Conservation (phyloP, 37 sponge, comb jelly and placozoan genomes). For the Beroe forskalii region DNA sequence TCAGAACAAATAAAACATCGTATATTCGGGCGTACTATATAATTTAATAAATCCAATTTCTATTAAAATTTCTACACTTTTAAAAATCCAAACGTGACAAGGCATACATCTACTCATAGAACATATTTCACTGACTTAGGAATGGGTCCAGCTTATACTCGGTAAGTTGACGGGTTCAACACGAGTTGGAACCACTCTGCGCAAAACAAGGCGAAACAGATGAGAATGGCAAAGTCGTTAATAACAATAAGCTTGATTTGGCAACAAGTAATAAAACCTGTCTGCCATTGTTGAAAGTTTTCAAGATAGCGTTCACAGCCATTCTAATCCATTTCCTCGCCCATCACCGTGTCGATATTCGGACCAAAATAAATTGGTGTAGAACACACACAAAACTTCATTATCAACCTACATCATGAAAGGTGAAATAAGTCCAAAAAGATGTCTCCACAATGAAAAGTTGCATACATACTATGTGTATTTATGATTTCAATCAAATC, state of each 20-base stretch:
- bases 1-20: too few species aligned
- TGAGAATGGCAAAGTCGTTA: neutral
- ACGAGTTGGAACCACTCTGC: too few species aligned
- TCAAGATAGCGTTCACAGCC: too few species aligned
- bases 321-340: too few species aligned
- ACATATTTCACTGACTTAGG: neutral
- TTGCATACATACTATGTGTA: neutral
- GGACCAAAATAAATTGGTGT: neutral
- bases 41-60: slow-evolving; percentile 64
- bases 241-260: neutral
- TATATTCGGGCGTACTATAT: slow-evolving; percentile 54
- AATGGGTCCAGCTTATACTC: too few species aligned
- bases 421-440: neutral
- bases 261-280: too few species aligned
- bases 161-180: too few species aligned
- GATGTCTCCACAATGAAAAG: neutral
- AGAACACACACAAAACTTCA: neutral
- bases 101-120: slow-evolving; percentile 6
- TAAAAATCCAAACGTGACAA: slow-evolving; percentile 59
- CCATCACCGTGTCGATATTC: too few species aligned
- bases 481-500: neutral
- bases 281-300: too few species aligned
- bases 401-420: neutral
- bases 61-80: slow-evolving; percentile 64
- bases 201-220: neutral